Evolutionary conservation across 2,888 invertebrate genomes (phyloP).

Genomic region (Scaptomyza caliginosa): DNA sequence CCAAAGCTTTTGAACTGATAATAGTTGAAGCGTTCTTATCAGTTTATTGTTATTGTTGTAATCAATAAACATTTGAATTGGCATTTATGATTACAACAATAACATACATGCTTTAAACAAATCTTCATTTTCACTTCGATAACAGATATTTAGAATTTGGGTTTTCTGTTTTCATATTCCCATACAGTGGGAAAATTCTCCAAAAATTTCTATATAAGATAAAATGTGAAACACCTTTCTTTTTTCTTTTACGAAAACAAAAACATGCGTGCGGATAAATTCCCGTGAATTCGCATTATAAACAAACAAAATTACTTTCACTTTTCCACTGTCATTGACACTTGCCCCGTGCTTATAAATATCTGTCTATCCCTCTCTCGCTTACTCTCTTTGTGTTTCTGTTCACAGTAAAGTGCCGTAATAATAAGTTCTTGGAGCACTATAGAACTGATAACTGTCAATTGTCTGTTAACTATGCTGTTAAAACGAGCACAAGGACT

Average conservation of each 20-base stretch:
- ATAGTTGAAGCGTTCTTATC: constrained; percentile 23
- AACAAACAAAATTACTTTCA: constrained; percentile 23
- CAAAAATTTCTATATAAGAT: not conserved
- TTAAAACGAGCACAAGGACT: constrained; percentile 53
- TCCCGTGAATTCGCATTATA: not conserved
- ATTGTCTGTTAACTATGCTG: constrained; percentile 28
- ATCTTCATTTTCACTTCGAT: not conserved
- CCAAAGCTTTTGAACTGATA: constrained; percentile 22
- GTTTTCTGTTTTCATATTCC: too few relatives aligned
- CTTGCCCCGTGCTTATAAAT: not conserved
- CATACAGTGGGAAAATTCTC: too few relatives aligned
- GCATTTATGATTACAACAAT: constrained; percentile 15
- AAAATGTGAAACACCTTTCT: not conserved
- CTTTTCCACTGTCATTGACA: constrained; percentile 27
- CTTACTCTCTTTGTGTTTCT: not conserved
- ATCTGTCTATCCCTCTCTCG: too few relatives aligned
- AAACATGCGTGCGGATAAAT: constrained; percentile 9
- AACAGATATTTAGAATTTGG: not conserved
- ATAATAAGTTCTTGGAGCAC: constrained; percentile 5
- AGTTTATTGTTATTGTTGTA: constrained; percentile 7
- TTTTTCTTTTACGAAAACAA: not conserved
- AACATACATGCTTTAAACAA: not conserved
- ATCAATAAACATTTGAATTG: constrained; percentile 7
- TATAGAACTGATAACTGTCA: constrained; percentile 20
- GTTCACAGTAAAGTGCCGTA: not conserved